These are phyloP conservation scores for Diaphora mendica DNA, from an alignment of 2,888 invertebrate species.

Conservation along the genomic window DNA sequence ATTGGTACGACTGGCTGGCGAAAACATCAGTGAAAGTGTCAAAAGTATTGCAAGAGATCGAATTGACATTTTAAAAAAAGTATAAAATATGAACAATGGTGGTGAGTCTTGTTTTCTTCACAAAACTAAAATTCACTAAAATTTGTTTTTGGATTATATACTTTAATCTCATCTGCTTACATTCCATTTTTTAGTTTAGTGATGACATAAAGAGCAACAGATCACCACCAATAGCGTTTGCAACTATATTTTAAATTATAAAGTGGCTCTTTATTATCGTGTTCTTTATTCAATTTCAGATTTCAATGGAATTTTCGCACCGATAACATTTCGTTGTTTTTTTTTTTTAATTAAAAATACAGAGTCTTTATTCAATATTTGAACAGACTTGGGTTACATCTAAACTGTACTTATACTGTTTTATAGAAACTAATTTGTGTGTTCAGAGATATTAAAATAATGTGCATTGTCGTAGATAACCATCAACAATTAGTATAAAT, in stretches of 20 bases:
- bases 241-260: conserved; percentile 1
- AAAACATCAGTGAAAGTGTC: conserved; percentile 43
- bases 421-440: conserved; percentile 31
- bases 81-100: no score
- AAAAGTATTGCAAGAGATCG: conserved; percentile 34
- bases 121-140: no score
- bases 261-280: not conserved
- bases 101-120: no score
- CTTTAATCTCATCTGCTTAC: no score
- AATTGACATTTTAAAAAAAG: conserved; percentile 1
- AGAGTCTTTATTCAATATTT: not conserved
- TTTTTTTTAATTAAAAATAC: conserved; percentile 14
- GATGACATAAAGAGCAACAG: no score
- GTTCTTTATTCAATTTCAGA: conserved; percentile 6
- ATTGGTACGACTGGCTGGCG: conserved; percentile 34
- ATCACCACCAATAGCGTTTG: no score
- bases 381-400: conserved; percentile 28
- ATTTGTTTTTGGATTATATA: no score
- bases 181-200: no score
- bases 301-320: conserved; percentile 25
- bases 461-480: conserved; percentile 35
- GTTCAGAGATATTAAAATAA: conserved; percentile 29
- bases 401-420: conserved; percentile 5
- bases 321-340: conserved; percentile 23
- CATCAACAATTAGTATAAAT: conserved; percentile 42